A percentile compares a stretch with the other conserved stretches of the same genome.
Conservation (phyloP, 2,888 invertebrate genomes). For the Clepsis dumicolana region DNA sequence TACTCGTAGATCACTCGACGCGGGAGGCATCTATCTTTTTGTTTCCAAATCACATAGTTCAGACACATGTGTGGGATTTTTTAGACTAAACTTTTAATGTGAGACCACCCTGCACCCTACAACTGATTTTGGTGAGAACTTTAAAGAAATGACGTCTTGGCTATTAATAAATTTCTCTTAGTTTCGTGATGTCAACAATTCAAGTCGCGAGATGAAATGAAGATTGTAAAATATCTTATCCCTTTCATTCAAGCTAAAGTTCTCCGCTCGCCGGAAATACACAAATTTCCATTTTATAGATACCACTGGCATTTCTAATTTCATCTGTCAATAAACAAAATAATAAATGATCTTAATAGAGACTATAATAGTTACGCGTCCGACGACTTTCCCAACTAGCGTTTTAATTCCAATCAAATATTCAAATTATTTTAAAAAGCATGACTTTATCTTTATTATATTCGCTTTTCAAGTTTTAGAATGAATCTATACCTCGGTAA, state of each 20-base stretch:
- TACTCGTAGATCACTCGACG: conserved; percentile 39
- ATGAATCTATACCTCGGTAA: conserved; percentile 26
- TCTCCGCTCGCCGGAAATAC: background rate
- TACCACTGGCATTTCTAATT: conserved; percentile 19
- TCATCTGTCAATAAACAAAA: conserved; percentile 16
- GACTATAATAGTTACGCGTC: conserved; percentile 10
- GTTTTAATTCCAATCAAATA: conserved; percentile 32
- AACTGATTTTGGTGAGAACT: conserved; percentile 27
- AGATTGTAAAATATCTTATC: background rate
- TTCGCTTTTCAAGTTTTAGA: conserved; percentile 22
- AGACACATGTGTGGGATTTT: conserved; percentile 34
- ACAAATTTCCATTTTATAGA: background rate
- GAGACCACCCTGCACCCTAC: conserved; percentile 23
- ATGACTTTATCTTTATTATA: conserved; percentile 38
- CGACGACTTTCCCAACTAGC: conserved; percentile 25
- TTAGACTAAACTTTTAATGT: conserved; percentile 7
- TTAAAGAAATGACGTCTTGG: conserved; percentile 5
- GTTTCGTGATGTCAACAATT: too few relatives aligned
- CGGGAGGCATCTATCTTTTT: conserved; percentile 38
- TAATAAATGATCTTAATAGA: conserved; percentile 23
- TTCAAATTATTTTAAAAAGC: conserved; percentile 19
- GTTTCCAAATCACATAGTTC: conserved; percentile 35
- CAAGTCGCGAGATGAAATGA: background rate
- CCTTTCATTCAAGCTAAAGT: background rate
- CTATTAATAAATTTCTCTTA: background rate